Base-by-base conservation (phyloP, 2,888 invertebrate species). In the Pocota personata region DNA sequence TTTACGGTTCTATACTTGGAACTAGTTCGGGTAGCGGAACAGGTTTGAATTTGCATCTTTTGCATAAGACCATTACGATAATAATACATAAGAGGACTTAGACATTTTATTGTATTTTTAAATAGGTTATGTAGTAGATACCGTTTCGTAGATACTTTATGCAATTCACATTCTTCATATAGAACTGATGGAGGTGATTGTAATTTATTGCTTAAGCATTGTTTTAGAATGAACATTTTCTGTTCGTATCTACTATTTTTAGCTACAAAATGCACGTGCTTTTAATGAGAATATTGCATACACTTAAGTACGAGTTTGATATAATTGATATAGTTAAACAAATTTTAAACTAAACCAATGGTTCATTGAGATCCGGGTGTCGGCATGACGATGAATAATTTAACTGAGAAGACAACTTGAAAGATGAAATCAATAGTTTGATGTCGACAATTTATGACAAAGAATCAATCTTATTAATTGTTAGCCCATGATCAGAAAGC, bases 21-120 rank as follows among this genome's bases (percentile, higher is more conserved):
- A 72, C 78, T 78, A 46, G 77, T 67, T 46, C 78, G 58, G 58
- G n/a, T 83, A 78, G 78, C 78, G 82, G 82, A 72, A 67, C 72
- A 58, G 72, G 58, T 52, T 50, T 30, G 21, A n/a, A 72, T 78
- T 78, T 67, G 66, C 72, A 78, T 72, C 58, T 66, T 76, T 72
- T 66, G 52, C 50, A 77, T 66, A 52, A 66, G 64, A 32, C 55
- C 40, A 64, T 64, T 62, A 24, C 75, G 75, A 27, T 37, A 46
- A 32, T 57, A 57, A 57, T 66, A 64, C 75, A 75, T 37, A 55
- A 43, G 43, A 24, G 60, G 48, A 32, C 50, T 19, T 30, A 21
- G 7, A 37, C 12, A 12, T 1, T 30, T 27, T 57, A 35, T 46
- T n/a, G 35, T n/a, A 16, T 30, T 21, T 43, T 19, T 14, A 40